Evolutionary conservation across 2,113 vertebrate genomes (phyloP), one percentile per base, ranked within the genome.

Genomic region (Grammomys surdaster): DNA sequence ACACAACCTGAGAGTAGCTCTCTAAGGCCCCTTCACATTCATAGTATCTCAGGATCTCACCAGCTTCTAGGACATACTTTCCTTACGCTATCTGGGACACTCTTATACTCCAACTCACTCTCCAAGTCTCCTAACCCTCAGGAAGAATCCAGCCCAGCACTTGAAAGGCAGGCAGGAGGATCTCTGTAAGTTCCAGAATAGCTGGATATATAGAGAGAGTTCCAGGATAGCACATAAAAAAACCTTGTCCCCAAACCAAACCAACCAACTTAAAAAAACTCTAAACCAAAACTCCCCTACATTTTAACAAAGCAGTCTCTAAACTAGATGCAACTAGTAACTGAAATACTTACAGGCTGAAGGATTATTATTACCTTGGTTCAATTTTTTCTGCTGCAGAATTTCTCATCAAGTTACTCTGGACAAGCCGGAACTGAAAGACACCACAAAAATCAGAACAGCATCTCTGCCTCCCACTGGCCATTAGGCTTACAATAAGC

Each of bases 391-490:
- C 99, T 22, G 98, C 96, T 16, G 99, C 97, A 77, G 99, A 97
- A 56, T 98, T 99, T 98, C 99, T 99, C 98, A 99, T 99, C 99
- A 99, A 99, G 97, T 98, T 99, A 98, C 96, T 99, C 98, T 99
- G 99, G 86, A 99, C 99, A 60, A 99, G 98, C 97, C 99, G 99
- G 97, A 99, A 99, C 99, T 99, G 98, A 87, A 99, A 96, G 22
- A 96, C 48, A 95, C 11, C 91, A 97, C 4, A 96, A 95, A 94
- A 76, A 28, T 88, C 26, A 96, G 65, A 95, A 46, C 75, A 56
- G 1, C 22, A 10, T 85, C 84, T 65, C 54, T 90, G 33, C 76
- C 65, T 81, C 28, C 63, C 51, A 31, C 6, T 67, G 43, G 80
- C 58, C 82, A 70, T 17, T 58, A 17, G 8, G 11, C 63, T 89